Percentiles rank a stretch among this genome's conserved stretches.
Conservation (phyloP, 2,797 vertebrate species). For the Poecilia gillii region DNA sequence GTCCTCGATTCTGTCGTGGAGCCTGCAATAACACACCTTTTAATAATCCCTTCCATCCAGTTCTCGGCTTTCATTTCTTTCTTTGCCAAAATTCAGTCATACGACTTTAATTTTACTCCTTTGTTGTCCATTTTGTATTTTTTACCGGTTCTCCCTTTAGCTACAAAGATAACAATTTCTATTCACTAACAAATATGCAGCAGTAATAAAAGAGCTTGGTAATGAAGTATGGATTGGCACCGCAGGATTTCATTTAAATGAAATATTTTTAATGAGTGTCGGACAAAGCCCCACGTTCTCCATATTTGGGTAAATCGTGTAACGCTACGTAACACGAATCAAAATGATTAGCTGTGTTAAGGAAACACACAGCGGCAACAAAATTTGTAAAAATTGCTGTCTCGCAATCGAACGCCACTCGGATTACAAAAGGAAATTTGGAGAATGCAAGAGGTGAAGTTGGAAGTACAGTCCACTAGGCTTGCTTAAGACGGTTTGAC, state of each 20-base stretch:
- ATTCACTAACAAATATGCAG: not conserved
- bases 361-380: not conserved
- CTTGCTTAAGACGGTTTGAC: not conserved
- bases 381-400: not conserved
- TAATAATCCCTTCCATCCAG: conserved; percentile 2
- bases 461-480: not conserved
- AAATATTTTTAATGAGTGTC: not conserved
- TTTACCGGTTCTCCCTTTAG: too few relatives aligned
- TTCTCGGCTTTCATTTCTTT: not conserved
- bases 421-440: not conserved
- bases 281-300: not conserved
- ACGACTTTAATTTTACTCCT: not conserved
- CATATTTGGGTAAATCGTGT: not conserved
- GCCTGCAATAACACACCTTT: conserved; percentile 13
- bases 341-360: not conserved
- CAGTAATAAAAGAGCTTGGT: not conserved
- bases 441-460: not conserved
- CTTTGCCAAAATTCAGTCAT: not conserved
- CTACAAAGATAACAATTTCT: not conserved
- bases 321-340: not conserved
- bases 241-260: not conserved
- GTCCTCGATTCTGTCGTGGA: not conserved
- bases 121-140: not conserved
- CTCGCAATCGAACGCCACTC: not conserved
- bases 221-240: not conserved